These are phyloP conservation scores for Dasyornis broadbenti DNA, from an alignment of 2,113 vertebrate species.

Conservation along the genomic window DNA sequence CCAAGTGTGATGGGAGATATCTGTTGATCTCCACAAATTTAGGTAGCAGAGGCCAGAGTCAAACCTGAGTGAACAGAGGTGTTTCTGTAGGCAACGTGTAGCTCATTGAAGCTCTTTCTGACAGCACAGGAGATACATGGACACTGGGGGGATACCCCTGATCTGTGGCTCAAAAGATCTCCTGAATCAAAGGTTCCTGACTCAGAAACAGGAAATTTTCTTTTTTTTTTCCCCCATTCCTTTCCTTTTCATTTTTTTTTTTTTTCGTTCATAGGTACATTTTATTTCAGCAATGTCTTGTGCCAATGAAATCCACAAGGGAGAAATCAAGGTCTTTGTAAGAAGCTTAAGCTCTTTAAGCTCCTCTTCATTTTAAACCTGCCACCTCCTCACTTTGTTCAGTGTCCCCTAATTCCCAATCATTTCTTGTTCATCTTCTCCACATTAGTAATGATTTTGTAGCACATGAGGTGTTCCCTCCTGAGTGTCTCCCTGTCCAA, in stretches of 20 bases:
- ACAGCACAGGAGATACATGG: background rate
- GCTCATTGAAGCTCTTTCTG: background rate
- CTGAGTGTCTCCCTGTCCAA: background rate
- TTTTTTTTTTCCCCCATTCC: background rate
- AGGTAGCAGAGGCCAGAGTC: background rate
- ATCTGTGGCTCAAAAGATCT: background rate
- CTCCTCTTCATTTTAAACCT: background rate
- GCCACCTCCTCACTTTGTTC: background rate
- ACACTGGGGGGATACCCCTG: background rate
- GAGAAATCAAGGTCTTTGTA: background rate
- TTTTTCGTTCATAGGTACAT: background rate
- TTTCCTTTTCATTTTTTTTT: background rate
- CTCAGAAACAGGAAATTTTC: background rate
- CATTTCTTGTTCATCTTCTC: background rate
- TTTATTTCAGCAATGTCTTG: background rate
- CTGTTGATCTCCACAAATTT: background rate
- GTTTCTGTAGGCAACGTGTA: background rate
- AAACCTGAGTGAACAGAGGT: background rate
- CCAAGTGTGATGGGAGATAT: background rate
- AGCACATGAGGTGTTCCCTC: background rate
- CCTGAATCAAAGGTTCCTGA: background rate
- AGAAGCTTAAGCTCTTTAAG: conserved; percentile 2
- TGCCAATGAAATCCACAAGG: background rate
- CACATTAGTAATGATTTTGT: background rate
- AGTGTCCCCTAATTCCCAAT: background rate